Conservation (phyloP, 2,113 vertebrate genomes). For the Entelurus aequoreus region DNA sequence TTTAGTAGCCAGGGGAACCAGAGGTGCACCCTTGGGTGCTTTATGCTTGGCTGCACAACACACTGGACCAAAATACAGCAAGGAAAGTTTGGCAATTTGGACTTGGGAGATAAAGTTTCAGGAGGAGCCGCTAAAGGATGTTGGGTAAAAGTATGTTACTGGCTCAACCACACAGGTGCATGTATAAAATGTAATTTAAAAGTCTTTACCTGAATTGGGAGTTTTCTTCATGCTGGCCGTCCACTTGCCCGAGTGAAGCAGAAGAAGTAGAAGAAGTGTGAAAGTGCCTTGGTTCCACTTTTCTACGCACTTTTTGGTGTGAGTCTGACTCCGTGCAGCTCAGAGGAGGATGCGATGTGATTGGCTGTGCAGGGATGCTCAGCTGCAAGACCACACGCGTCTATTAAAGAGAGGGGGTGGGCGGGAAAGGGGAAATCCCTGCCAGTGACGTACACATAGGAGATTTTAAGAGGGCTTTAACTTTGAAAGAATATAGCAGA, state of each 20-base stretch:
- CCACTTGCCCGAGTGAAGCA: slow-evolving; percentile 4
- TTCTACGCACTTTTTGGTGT: slow-evolving; percentile 1
- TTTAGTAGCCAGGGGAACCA: slow-evolving; percentile 33
- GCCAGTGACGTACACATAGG: not conserved
- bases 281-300: not conserved
- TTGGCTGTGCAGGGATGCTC: slow-evolving; percentile 7
- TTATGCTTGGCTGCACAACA: slow-evolving; percentile 31
- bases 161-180: not conserved
- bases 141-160: not conserved
- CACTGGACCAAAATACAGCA: slow-evolving; percentile 22
- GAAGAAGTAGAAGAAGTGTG: too few species aligned
- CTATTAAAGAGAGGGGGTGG: slow-evolving; percentile 3
- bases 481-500: not conserved
- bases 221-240: slow-evolving; percentile 57
- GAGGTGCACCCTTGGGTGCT: slow-evolving; percentile 30
- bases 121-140: not conserved
- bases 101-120: slow-evolving; percentile 1
- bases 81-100: slow-evolving; percentile 11
- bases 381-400: not conserved
- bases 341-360: slow-evolving; percentile 1
- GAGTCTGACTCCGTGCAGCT: not conserved
- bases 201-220: slow-evolving; percentile 47
- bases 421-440: not conserved
- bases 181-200: not conserved
- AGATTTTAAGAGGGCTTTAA: not conserved